These are phyloP conservation scores for Semaprochilodus insignis DNA, from an alignment of 2,797 vertebrate genomes.

Conservation along the genomic window DNA sequence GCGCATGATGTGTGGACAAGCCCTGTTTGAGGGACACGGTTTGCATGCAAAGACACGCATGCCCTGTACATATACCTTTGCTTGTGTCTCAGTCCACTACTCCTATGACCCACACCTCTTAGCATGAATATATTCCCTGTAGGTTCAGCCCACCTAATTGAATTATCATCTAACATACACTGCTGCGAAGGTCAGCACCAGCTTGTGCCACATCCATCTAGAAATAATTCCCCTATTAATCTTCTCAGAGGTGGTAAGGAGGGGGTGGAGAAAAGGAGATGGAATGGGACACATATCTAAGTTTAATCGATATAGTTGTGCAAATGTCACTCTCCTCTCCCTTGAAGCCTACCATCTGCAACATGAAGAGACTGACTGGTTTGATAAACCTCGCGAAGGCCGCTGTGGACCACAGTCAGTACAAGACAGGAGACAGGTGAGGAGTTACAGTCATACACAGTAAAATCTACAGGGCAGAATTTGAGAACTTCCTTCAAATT, in stretches of 20 bases:
- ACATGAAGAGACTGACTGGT: constrained; percentile 99
- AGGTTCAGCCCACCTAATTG: constrained; percentile 11
- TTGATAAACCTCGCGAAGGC: constrained; percentile 96
- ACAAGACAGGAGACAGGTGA: constrained; percentile 89
- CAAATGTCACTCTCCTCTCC: constrained; percentile 41
- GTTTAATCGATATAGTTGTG: not conserved
- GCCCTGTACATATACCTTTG: constrained; percentile 43
- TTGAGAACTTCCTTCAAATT: not conserved
- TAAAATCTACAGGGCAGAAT: no score
- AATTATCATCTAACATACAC: constrained; percentile 3
- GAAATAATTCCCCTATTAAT: not conserved
- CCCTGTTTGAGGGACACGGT: constrained; percentile 40
- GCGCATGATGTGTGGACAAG: constrained; percentile 56
- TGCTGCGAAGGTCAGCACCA: constrained; percentile 3
- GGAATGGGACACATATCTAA: constrained; percentile 34
- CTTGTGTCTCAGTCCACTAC: constrained; percentile 39
- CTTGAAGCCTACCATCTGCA: constrained; percentile 95
- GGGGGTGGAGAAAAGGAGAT: constrained; percentile 37
- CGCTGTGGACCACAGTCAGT: constrained; percentile 83
- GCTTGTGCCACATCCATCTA: constrained; percentile 9
- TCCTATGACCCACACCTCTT: constrained; percentile 21
- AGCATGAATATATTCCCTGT: not conserved
- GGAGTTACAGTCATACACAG: constrained; percentile 38
- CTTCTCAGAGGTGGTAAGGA: constrained; percentile 37
- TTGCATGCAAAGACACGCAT: constrained; percentile 65